These are phyloP conservation scores for Drosophila willistoni DNA, from an alignment of 1,140 invertebrate species.

Conservation along the genomic window DNA sequence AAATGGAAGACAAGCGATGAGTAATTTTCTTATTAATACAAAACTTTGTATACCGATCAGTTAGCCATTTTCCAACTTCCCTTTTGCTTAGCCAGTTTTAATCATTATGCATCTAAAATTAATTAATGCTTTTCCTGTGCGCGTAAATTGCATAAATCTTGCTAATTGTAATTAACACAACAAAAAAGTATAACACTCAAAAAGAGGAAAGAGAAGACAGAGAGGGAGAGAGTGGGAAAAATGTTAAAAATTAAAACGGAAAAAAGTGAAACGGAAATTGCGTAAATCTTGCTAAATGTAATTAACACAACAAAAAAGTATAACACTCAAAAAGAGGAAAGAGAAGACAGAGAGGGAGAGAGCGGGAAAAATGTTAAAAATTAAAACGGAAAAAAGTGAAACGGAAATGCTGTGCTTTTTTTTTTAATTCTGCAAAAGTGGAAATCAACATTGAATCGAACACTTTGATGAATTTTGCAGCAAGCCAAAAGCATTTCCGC, in stretches of 20 bases:
- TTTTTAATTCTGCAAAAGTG: slow-evolving; percentile 2
- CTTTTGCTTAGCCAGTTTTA: slow-evolving; percentile 17
- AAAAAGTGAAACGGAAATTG: too few relatives aligned
- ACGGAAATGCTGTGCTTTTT: slow-evolving; percentile 5
- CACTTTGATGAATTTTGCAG: slow-evolving; percentile 30
- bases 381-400: too few relatives aligned
- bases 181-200: background rate
- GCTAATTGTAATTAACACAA: slow-evolving; percentile 36
- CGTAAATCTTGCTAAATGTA: too few relatives aligned
- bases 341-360: too few relatives aligned
- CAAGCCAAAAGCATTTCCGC: slow-evolving; percentile 25
- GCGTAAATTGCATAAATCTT: slow-evolving; percentile 32
- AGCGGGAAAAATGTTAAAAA: too few relatives aligned
- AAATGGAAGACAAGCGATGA: background rate
- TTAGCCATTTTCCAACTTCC: slow-evolving; percentile 45
- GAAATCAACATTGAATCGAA: slow-evolving; percentile 33
- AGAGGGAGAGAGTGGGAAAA: background rate
- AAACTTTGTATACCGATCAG: background rate
- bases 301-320: too few relatives aligned
- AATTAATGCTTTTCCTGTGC: slow-evolving; percentile 34
- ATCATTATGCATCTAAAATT: slow-evolving; percentile 45
- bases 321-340: too few relatives aligned
- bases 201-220: background rate
- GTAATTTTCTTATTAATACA: background rate
- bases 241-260: background rate